A percentile compares a stretch with the other conserved stretches of the same genome.
These are phyloP conservation scores for Poecilia picta DNA, from an alignment of 2,797 vertebrate species.

Conservation along the genomic window DNA sequence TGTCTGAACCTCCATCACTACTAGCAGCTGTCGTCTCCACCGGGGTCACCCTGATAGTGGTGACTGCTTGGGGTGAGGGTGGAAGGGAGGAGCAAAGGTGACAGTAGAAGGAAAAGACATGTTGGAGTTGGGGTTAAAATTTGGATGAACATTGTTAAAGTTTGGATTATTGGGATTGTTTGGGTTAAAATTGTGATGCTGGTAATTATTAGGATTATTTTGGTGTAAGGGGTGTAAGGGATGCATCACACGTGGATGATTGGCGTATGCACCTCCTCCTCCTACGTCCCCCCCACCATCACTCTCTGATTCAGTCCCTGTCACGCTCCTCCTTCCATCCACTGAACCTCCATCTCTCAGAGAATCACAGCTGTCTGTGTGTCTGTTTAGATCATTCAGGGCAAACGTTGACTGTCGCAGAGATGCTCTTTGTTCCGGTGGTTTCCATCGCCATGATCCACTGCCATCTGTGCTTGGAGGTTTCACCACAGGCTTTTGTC, in stretches of 20 bases:
- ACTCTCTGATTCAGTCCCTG: conserved; percentile 79
- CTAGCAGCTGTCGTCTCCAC: conserved; percentile 81
- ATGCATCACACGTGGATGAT: conserved; percentile 68
- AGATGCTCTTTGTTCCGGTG: conserved; percentile 85
- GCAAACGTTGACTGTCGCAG: conserved; percentile 87
- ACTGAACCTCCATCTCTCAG: conserved; percentile 87
- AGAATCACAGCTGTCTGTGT: conserved; percentile 90
- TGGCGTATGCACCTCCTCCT: conserved; percentile 42
- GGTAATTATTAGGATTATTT: conserved; percentile 78
- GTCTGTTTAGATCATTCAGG: conserved; percentile 90
- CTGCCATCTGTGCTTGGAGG: conserved; percentile 91
- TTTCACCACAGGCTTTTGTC: conserved; percentile 85
- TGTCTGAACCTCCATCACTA: conserved; percentile 92
- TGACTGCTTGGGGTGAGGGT: conserved; percentile 86
- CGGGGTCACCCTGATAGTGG: conserved; percentile 91
- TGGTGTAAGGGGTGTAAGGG: conserved; percentile 82
- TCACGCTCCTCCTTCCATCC: conserved; percentile 87
- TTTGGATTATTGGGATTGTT: conserved; percentile 42
- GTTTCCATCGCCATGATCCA: conserved; percentile 96
- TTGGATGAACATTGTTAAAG: conserved; percentile 33
- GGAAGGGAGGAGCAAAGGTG: conserved; percentile 69
- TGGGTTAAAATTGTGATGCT: conserved; percentile 57
- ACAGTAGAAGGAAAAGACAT: conserved; percentile 39
- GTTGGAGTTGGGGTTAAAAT: conserved; percentile 43
- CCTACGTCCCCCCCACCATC: conserved; percentile 56